Base-by-base conservation (phyloP, 2,888 invertebrate species). In the Polydrusus cervinus region DNA sequence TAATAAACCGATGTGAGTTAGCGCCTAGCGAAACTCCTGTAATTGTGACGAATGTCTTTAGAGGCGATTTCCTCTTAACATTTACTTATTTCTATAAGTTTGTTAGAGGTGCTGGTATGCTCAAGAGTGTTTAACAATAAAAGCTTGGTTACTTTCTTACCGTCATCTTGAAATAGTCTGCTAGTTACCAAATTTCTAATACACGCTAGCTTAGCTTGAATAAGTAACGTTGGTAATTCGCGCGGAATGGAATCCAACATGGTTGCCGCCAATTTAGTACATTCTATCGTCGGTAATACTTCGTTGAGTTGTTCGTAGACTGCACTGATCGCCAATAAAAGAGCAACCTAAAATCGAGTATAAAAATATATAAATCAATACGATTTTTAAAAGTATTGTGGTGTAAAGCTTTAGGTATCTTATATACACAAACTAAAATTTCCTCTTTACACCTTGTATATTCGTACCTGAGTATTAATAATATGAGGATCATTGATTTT, bases 241-340 rank as follows among this genome's bases (percentile, higher is more conserved):
- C 91, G 90, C 0, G 94, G 93, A 71, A 93, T 88, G 8, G 91
- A 91, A 85, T 95, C 95, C 75, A 97, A 87, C 90, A 96, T 92
- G n/a, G 92, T 91, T 7, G 92, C 91, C 0, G 96, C 93, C 16
- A 97, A 88, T 81, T 94, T 93, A 1, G 95, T 94, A 8, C 95
- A 90, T 82, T 97, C 96, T 9, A 92, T 89, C 0, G 93, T 90
- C 0, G 94, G 93, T 2, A 95, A 84, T 0, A 94, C 94, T 13
- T 91, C 90, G 3, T 91, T 91, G 1, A 97, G 90, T 82, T 97
- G 95, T 78, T 94, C 94, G 82, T 95, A 94, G 0, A 96, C 95
- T 38, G 94, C 92, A 34, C 95, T 93, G 83, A 97, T 93, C 8
- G 96, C 94, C 72, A 93, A 90, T 80, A 97, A 89, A 45, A 97